A percentile compares a stretch with the other conserved stretches of the same genome.
Evolutionary conservation across 2,797 vertebrate genomes (phyloP).

Genomic region (Etheostoma perlongum): DNA sequence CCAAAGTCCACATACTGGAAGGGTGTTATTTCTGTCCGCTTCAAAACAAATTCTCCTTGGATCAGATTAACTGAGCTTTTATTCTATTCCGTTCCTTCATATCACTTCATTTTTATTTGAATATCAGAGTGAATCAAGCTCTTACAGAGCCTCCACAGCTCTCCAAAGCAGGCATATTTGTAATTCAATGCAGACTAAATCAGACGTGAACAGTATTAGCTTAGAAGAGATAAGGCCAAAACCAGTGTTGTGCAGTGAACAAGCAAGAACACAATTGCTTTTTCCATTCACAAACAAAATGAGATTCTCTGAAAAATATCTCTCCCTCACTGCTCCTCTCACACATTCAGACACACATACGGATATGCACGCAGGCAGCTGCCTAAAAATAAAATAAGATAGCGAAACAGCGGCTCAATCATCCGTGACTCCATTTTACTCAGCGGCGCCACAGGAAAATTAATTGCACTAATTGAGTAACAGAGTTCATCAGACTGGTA

Average conservation of each 20-base stretch:
- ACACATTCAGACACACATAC: slow-evolving; percentile 7
- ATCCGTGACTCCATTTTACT: slow-evolving; percentile 86
- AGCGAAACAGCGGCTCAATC: slow-evolving; percentile 70
- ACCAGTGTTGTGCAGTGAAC: slow-evolving; percentile 53
- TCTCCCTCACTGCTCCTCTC: slow-evolving; percentile 5
- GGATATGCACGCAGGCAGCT: slow-evolving; percentile 22
- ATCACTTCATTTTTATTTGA: slow-evolving; percentile 38
- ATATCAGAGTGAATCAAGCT: slow-evolving; percentile 44
- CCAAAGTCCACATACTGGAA: neutral
- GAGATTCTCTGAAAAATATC: slow-evolving; percentile 19
- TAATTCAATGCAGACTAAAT: slow-evolving; percentile 65
- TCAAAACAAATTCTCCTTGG: slow-evolving; percentile 1
- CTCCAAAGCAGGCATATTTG: slow-evolving; percentile 40
- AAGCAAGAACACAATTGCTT: slow-evolving; percentile 60
- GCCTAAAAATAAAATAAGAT: slow-evolving; percentile 76
- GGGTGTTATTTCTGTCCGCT: neutral
- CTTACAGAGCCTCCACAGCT: slow-evolving; percentile 29
- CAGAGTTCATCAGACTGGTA: slow-evolving; percentile 92
- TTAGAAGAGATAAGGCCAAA: slow-evolving; percentile 57
- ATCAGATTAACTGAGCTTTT: slow-evolving; percentile 35
- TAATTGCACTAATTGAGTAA: slow-evolving; percentile 94
- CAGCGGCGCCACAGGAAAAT: slow-evolving; percentile 90
- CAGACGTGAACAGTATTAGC: slow-evolving; percentile 60
- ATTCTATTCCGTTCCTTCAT: slow-evolving; percentile 34
- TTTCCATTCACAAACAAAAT: slow-evolving; percentile 61